Evolutionary conservation across 2,113 vertebrate species (phyloP).

Genomic region (Tiliqua scincoides): DNA sequence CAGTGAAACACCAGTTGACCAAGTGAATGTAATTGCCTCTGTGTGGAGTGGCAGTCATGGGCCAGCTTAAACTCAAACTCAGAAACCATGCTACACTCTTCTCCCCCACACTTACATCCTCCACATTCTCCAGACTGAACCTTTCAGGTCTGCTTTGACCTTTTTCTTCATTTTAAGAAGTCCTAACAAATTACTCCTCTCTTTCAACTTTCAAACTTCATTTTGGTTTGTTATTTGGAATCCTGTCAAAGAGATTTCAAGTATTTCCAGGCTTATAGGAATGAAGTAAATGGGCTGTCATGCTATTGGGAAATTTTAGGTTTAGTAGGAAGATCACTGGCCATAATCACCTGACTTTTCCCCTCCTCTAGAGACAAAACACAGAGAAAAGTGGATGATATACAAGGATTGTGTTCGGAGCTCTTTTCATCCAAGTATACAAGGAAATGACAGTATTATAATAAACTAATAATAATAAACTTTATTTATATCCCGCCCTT

Average conservation of each 20-base stretch:
- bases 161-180: neutral
- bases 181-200: neutral
- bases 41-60: neutral
- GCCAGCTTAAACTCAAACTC: neutral
- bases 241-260: neutral
- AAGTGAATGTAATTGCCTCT: neutral
- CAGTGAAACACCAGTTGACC: neutral
- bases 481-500: no score
- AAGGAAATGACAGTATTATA: neutral
- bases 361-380: neutral
- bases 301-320: neutral
- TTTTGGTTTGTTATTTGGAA: neutral
- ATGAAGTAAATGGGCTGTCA: neutral
- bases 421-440: neutral
- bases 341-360: neutral
- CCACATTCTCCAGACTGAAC: neutral
- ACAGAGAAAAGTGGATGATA: neutral
- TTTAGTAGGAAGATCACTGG: neutral
- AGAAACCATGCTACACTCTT: neutral
- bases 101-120: no score
- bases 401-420: neutral
- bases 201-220: neutral
- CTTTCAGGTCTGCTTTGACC: neutral
- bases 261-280: neutral
- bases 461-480: no score